Conservation (phyloP, 2,113 vertebrate species). For the Arothron firmamentum region DNA sequence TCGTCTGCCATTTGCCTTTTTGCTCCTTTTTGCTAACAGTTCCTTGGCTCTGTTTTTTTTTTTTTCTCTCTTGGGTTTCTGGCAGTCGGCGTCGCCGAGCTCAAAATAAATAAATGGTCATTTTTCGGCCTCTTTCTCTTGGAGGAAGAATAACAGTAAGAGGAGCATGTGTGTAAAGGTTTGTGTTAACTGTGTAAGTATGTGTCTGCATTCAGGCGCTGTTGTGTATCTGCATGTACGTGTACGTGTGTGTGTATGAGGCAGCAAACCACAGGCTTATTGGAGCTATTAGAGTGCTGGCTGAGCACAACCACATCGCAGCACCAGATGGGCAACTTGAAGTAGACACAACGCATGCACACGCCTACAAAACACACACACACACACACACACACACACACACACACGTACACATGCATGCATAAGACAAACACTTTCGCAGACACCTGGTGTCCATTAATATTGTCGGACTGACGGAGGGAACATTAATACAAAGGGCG, state of each 20-base stretch:
- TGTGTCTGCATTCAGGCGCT: constrained; percentile 39
- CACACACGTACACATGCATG: constrained; percentile 22
- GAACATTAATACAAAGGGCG: constrained; percentile 62
- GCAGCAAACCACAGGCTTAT: constrained; percentile 79
- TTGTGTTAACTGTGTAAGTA: constrained; percentile 46
- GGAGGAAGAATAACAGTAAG: constrained; percentile 67
- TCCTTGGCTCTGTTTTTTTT: constrained; percentile 32
- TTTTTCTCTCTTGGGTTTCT: constrained; percentile 14
- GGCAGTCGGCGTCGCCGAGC: constrained; percentile 50
- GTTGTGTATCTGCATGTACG: constrained; percentile 39
- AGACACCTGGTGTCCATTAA: constrained; percentile 55
- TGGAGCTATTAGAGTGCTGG: constrained; percentile 76
- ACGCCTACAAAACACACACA: constrained; percentile 9
- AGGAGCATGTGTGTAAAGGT: constrained; percentile 56
- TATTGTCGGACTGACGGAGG: constrained; percentile 55
- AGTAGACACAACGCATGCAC: constrained; percentile 49
- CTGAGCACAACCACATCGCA: constrained; percentile 67
- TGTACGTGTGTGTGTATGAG: constrained; percentile 51
- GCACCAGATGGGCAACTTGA: constrained; percentile 74
- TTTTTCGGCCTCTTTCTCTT: constrained; percentile 71
- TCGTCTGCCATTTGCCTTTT: constrained; percentile 37
- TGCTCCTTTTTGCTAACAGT: constrained; percentile 21
- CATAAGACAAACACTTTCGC: constrained; percentile 45
- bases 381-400: constrained; percentile 7
- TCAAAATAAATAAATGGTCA: constrained; percentile 74